phyloP scores from a whole-genome alignment of 2,113 vertebrate genomes.

The Agelaius phoeniceus region DNA sequence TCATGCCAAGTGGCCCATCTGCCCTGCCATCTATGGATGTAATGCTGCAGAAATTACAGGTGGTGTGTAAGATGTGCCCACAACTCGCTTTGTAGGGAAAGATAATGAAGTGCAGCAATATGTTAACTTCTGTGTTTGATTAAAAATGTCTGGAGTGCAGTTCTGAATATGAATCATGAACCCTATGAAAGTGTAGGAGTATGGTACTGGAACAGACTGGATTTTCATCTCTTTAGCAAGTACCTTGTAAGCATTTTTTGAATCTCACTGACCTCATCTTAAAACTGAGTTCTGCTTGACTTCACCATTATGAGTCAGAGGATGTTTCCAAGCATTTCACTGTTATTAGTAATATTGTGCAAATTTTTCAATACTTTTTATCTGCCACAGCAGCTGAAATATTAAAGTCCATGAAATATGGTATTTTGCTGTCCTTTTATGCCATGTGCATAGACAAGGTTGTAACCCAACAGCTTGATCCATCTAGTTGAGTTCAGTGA shows the following conservation, averaged over 20 bases:
- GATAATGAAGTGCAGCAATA: neutral
- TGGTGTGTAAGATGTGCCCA: neutral
- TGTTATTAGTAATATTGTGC: neutral
- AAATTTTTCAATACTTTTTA: neutral
- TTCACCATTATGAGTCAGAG: neutral
- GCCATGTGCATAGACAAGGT: neutral
- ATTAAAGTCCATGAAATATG: neutral
- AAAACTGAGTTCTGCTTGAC: neutral
- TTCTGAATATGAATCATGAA: neutral
- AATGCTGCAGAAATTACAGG: neutral
- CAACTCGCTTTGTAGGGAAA: neutral
- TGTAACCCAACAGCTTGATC: neutral
- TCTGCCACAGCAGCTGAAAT: neutral
- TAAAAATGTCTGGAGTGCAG: neutral
- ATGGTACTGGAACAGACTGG: neutral
- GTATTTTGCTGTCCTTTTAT: neutral
- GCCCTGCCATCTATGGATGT: accelerated
- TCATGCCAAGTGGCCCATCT: neutral
- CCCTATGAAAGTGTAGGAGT: neutral
- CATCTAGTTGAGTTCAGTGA: neutral
- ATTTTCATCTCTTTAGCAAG: neutral
- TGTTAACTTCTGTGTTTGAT: neutral
- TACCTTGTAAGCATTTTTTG: neutral
- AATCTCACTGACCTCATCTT: neutral
- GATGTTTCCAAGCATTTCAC: neutral